These are phyloP conservation scores for Decapterus maruadsi DNA, from an alignment of 2,797 vertebrate species.

Conservation along the genomic window DNA sequence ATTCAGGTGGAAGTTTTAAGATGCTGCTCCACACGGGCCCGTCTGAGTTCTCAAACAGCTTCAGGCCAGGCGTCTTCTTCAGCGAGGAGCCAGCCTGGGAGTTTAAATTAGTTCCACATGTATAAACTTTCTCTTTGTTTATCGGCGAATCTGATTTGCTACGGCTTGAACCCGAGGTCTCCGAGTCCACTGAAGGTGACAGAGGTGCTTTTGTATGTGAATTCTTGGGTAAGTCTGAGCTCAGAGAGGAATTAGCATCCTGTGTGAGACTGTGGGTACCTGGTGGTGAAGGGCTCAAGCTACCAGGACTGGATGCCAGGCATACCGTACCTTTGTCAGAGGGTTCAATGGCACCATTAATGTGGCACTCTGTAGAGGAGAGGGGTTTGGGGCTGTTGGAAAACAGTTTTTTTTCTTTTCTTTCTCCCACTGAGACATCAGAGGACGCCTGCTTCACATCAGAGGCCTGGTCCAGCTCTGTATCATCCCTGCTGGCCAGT, in stretches of 20 bases:
- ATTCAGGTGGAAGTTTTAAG: constrained; percentile 79
- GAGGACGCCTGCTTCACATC: constrained; percentile 46
- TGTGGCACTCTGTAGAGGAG: constrained; percentile 32
- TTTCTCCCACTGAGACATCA: constrained; percentile 40
- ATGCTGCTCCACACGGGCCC: constrained; percentile 68
- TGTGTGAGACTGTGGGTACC: constrained; percentile 34
- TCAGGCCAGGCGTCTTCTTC: constrained; percentile 43
- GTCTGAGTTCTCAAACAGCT: constrained; percentile 72
- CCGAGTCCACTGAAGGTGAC: constrained; percentile 38
- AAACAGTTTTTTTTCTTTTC: constrained; percentile 28
- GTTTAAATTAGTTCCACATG: constrained; percentile 69
- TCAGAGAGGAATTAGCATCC: constrained; percentile 31
- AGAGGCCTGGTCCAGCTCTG: constrained; percentile 40
- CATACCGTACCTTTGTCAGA: constrained; percentile 47
- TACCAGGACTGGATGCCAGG: constrained; percentile 36
- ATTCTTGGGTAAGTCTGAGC: constrained; percentile 48
- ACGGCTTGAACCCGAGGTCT: constrained; percentile 24
- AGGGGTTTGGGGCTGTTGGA: constrained; percentile 40
- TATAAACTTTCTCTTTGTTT: constrained; percentile 78
- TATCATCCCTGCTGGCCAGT: constrained; percentile 12
- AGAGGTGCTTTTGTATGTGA: constrained; percentile 25
- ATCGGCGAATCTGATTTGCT: constrained; percentile 18
- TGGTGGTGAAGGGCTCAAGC: constrained; percentile 26
- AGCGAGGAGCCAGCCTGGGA: constrained; percentile 58
- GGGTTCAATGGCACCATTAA: constrained; percentile 21